A percentile compares a stretch with the other conserved stretches of the same genome.
phyloP scores from a whole-genome alignment of 2,888 invertebrate species.

The Megamerina dolium region DNA sequence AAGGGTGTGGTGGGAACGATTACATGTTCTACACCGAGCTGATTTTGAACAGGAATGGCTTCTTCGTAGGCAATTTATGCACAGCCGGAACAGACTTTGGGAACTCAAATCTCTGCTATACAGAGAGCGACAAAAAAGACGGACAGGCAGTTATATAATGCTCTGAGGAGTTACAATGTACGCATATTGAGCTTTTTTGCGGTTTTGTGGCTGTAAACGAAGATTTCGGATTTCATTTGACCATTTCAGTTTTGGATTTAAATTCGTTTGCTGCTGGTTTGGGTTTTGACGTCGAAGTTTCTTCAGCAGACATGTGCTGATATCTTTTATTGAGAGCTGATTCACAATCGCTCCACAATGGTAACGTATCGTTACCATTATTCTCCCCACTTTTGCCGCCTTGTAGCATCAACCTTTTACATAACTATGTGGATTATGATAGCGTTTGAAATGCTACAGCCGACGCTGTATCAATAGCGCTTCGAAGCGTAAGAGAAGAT shows the following conservation, averaged over 20 bases:
- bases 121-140: too few species aligned
- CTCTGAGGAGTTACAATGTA: too few species aligned
- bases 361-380: constrained; percentile 10
- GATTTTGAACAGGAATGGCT: background rate
- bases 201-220: too few species aligned
- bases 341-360: constrained; percentile 12
- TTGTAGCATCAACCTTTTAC: constrained; percentile 16
- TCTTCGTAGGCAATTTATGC: background rate
- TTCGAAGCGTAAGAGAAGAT: constrained; percentile 14
- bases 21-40: background rate
- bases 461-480: constrained; percentile 16
- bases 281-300: too few species aligned
- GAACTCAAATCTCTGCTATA: too few species aligned
- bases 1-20: background rate
- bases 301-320: too few species aligned
- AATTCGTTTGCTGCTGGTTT: too few species aligned
- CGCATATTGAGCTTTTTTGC: too few species aligned
- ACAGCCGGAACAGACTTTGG: too few species aligned
- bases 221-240: too few species aligned
- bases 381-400: constrained; percentile 13
- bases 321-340: constrained; percentile 7
- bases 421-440: constrained; percentile 18
- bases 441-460: constrained; percentile 16
- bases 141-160: background rate
- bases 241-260: too few species aligned